Percentiles rank a stretch among this genome's conserved stretches.
These are phyloP conservation scores for Neodiprion virginianus DNA, from an alignment of 1,140 invertebrate genomes.

Conservation along the genomic window DNA sequence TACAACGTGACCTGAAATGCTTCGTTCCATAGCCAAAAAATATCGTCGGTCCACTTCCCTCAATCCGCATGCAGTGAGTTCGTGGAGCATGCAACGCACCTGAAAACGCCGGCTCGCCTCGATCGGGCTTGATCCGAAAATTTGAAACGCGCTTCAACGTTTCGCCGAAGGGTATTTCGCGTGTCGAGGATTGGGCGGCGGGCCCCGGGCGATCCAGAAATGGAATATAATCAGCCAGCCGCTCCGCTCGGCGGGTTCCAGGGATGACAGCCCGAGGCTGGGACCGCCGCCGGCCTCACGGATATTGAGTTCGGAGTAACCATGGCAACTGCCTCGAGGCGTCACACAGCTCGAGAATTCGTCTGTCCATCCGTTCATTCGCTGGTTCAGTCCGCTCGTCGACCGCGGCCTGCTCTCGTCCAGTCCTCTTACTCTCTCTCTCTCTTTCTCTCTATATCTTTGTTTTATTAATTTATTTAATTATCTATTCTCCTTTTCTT, in stretches of 20 bases:
- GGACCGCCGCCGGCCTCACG: slow-evolving; percentile 42
- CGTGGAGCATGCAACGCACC: too few species aligned
- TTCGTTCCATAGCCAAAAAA: too few species aligned
- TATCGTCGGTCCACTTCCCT: too few species aligned
- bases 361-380: slow-evolving; percentile 59
- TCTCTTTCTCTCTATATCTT: background rate
- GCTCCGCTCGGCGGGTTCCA: slow-evolving; percentile 53
- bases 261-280: slow-evolving; percentile 57
- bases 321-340: slow-evolving; percentile 62
- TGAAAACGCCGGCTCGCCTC: too few species aligned
- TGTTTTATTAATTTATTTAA: too few species aligned
- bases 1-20: too few species aligned
- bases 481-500: too few species aligned
- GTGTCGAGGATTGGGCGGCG: slow-evolving; percentile 48
- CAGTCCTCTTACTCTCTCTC: background rate
- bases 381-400: slow-evolving; percentile 44
- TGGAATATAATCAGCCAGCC: slow-evolving; percentile 60
- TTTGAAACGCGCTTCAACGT: slow-evolving; percentile 54
- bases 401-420: background rate
- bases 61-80: too few species aligned
- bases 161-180: slow-evolving; percentile 50
- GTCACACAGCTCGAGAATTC: slow-evolving; percentile 42
- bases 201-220: slow-evolving; percentile 53
- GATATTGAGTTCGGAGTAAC: slow-evolving; percentile 69
- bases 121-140: slow-evolving; percentile 41